Base-by-base conservation (phyloP, 23 tunicate species). In the Aplidium turbinatum region DNA sequence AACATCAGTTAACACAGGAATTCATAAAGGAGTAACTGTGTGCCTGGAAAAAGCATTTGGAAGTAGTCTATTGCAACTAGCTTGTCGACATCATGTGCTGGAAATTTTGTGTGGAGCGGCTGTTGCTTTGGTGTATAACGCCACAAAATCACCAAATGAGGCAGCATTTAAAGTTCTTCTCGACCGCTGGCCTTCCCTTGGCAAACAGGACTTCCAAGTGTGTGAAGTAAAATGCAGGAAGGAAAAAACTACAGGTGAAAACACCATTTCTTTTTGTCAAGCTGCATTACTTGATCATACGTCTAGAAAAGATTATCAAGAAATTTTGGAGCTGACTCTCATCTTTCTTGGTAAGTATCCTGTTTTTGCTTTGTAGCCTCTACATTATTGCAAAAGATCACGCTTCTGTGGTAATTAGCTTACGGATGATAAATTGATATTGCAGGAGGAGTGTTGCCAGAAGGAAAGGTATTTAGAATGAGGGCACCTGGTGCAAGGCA, bases 1-100 rank as follows among this genome's bases (percentile, higher is more conserved):
- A n/a, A 54, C 60, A 11, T 54, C 22, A 18, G 22, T 54, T 6
- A 54, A 54, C 60, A 54, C 60, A 54, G 60, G 60, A 54, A n/a
- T 54, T 54, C 60, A 54, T 11, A 54, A 54, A 54, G 60, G 60
- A 54, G 60, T 54, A 54, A n/a, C 60, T 54, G 60, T 54, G 21
- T 11, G 60, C 60, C 22, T 54, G 60, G 60, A 54, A 54, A 54
- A 25, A 54, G 22, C 60, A 11, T 54, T 54, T n/a, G 60, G 60
- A 5, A n/a, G 22, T n/a, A 54, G 21, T 13, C 60, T 54, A 18
- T n/a, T 54, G 60, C 60, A 54, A 54, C 60, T 54, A n/a, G 60
- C 60, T 18, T 54, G 60, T n/a, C n/a, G 60, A 54, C 60, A 54
- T 54, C 60, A 11, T 54, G 60, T 54, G 60, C 60, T 54, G 23